A percentile compares a stretch with the other conserved stretches of the same genome.
Conservation (phyloP, 2,113 vertebrate genomes). For the Coreoperca whiteheadi region DNA sequence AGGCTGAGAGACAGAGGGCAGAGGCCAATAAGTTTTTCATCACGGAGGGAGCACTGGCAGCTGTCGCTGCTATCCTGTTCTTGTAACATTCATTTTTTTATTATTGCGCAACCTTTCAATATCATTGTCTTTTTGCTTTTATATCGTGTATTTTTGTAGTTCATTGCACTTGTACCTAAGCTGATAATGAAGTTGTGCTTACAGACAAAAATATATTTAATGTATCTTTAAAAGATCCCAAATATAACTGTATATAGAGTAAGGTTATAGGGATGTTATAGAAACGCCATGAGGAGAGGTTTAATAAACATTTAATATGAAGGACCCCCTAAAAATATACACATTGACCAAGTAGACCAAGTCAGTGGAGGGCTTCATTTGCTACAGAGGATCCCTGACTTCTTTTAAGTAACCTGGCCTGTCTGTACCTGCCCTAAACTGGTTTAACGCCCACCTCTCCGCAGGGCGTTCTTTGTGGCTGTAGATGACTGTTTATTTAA, state of each 20-base stretch:
- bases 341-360: constrained; percentile 2
- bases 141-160: not conserved
- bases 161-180: not conserved
- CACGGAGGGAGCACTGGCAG: constrained; percentile 56
- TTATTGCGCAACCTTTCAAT: constrained; percentile 29
- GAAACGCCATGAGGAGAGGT: not conserved
- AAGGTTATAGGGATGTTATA: not conserved
- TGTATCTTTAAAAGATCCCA: not conserved
- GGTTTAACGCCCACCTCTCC: constrained; percentile 60
- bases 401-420: constrained; percentile 50
- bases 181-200: not conserved
- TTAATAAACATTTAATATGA: constrained; percentile 6
- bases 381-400: constrained; percentile 44
- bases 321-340: not conserved
- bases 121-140: constrained; percentile 1
- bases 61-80: constrained; percentile 39
- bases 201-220: not conserved
- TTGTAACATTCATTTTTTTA: constrained; percentile 42
- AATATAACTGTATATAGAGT: not conserved
- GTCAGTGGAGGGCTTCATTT: constrained; percentile 28
- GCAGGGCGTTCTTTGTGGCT: constrained; percentile 1
- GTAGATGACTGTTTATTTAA: constrained; percentile 19
- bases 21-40: constrained; percentile 67
- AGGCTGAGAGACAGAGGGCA: constrained; percentile 63
- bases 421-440: constrained; percentile 69